phyloP scores from a whole-genome alignment of 2,113 vertebrate genomes.

The Cyprinodon brontotheroides region DNA sequence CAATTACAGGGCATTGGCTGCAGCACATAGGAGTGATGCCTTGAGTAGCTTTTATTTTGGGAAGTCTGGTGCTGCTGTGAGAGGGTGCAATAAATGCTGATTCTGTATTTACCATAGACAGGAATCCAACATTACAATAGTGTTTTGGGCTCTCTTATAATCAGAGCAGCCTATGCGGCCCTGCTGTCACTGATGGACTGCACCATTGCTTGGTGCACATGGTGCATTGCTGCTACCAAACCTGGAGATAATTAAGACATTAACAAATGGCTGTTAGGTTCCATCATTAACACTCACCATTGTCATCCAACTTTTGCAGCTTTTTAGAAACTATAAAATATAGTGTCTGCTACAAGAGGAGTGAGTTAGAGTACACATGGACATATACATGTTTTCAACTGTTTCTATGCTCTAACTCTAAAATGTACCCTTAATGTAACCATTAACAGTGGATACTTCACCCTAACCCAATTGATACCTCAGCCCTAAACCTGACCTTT shows the following conservation, averaged over 20 bases:
- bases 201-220: conserved; percentile 15
- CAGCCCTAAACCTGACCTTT: too few species aligned
- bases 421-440: too few species aligned
- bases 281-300: neutral
- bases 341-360: neutral
- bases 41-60: conserved; percentile 62
- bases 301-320: conserved; percentile 11
- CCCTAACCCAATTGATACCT: too few species aligned
- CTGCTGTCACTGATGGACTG: conserved; percentile 49
- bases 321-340: neutral
- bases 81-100: conserved; percentile 48
- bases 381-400: too few species aligned
- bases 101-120: conserved; percentile 55
- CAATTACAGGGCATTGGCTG: conserved; percentile 74
- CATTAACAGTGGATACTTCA: too few species aligned
- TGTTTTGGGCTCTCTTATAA: conserved; percentile 44
- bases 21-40: conserved; percentile 46
- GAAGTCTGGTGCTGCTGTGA: conserved; percentile 45
- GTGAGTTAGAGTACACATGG: too few species aligned
- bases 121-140: conserved; percentile 40
- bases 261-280: conserved; percentile 8
- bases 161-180: conserved; percentile 40
- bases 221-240: conserved; percentile 37
- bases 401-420: too few species aligned
- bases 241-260: conserved; percentile 46